Conservation (phyloP, 2,888 invertebrate genomes). For the Pseudococcus jackbeardsleyi region DNA sequence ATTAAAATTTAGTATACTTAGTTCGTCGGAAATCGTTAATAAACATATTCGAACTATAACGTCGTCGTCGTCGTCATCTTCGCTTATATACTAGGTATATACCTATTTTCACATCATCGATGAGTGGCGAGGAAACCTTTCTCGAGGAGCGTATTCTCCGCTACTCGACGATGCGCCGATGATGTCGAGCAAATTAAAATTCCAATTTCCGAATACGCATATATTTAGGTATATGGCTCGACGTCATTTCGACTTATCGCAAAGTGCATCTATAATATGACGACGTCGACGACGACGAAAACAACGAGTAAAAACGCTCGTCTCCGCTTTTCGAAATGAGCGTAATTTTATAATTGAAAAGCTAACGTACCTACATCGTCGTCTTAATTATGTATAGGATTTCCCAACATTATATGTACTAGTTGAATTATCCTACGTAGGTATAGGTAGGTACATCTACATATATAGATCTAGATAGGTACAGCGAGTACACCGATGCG, state of each 20-base stretch:
- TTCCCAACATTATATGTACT: neutral
- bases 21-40: constrained; percentile 27
- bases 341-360: constrained; percentile 36
- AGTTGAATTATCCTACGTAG: too few relatives aligned
- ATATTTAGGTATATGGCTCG: neutral
- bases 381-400: constrained; percentile 40
- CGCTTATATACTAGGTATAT: too few relatives aligned
- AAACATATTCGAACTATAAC: constrained; percentile 10
- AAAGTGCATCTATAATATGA: neutral
- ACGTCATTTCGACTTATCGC: constrained; percentile 4
- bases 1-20: constrained; percentile 15
- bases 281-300: neutral
- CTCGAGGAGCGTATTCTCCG: neutral
- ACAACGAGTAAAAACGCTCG: neutral
- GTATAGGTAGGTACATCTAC: too few relatives aligned
- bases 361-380: constrained; percentile 5
- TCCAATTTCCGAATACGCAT: neutral
- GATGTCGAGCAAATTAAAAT: constrained; percentile 22
- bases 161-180: neutral
- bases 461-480: too few relatives aligned
- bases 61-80: neutral
- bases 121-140: neutral
- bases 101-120: neutral
- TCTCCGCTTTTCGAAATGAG: neutral
- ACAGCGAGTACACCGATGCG: neutral